Conservation (phyloP, 2,888 invertebrate species). For the Adineta ricciae region DNA sequence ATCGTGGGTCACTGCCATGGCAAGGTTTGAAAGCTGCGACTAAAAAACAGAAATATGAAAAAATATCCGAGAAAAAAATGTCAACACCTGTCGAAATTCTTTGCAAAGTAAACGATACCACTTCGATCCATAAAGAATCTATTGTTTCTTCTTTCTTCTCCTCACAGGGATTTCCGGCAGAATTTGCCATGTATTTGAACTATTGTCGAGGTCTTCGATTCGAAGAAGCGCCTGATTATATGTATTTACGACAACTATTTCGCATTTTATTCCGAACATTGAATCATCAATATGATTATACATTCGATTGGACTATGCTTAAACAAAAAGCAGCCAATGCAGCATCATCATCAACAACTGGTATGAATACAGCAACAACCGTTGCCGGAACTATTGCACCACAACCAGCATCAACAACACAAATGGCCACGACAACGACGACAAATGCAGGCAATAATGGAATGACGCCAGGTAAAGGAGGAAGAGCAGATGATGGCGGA, state of each 20-base stretch:
- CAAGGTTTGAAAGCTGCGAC: neutral
- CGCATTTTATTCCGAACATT: slow-evolving; percentile 96
- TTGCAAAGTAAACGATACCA: slow-evolving; percentile 64
- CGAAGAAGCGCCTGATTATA: slow-evolving; percentile 96
- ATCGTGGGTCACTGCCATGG: neutral
- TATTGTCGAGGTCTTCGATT: slow-evolving; percentile 94
- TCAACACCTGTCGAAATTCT: slow-evolving; percentile 92
- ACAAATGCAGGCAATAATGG: neutral
- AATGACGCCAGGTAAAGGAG: neutral
- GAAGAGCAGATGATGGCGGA: neutral
- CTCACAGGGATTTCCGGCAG: slow-evolving; percentile 96
- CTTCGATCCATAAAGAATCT: no score
- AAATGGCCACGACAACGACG: neutral
- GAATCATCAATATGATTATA: slow-evolving; percentile 97
- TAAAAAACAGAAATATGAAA: slow-evolving; percentile 11
- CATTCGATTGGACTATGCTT: slow-evolving; percentile 98
- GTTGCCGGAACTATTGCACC: neutral
- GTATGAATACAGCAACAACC: neutral
- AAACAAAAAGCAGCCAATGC: slow-evolving; percentile 59
- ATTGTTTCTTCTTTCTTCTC: slow-evolving; percentile 34
- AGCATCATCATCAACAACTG: slow-evolving; percentile 18
- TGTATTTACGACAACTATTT: slow-evolving; percentile 96
- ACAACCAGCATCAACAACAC: neutral
- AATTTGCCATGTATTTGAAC: slow-evolving; percentile 99
- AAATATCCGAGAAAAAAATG: slow-evolving; percentile 56